Conservation (phyloP, 53 echinoderm and acorn worm species). For the Holothuria leucospilota region DNA sequence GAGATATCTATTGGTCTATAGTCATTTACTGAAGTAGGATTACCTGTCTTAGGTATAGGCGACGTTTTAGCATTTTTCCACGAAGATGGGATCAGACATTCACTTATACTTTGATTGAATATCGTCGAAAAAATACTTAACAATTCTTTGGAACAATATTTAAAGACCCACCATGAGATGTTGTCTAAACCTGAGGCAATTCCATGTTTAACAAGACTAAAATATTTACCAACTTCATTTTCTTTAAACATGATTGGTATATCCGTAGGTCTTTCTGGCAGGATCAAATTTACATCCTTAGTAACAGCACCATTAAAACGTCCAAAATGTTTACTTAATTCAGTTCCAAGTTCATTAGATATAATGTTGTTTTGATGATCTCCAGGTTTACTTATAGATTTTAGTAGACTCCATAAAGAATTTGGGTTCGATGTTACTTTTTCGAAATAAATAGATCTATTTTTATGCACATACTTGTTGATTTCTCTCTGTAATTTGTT, state of each 20-base stretch:
- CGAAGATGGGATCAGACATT: too few species aligned
- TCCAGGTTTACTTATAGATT: not conserved
- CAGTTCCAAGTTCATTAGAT: conserved; percentile 17
- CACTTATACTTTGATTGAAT: not conserved
- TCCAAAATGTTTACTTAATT: not conserved
- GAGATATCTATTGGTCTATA: too few species aligned
- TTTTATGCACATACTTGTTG: not conserved
- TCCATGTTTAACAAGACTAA: not conserved
- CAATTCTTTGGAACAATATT: not conserved
- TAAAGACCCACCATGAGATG: too few species aligned
- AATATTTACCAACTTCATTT: not conserved
- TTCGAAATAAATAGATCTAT: not conserved
- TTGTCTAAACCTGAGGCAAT: not conserved
- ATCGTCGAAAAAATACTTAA: not conserved
- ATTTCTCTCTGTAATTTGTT: not conserved
- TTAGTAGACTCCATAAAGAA: not conserved
- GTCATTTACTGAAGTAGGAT: conserved; percentile 14
- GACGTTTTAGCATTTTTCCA: too few species aligned
- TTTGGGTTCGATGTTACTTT: too few species aligned
- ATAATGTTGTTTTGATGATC: not conserved
- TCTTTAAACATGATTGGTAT: not conserved
- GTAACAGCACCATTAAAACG: not conserved
- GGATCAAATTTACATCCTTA: too few species aligned
- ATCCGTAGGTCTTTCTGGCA: not conserved
- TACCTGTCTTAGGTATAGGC: not conserved